Evolutionary conservation across 2,888 invertebrate species (phyloP).

Genomic region (Scotopteryx bipunctaria): DNA sequence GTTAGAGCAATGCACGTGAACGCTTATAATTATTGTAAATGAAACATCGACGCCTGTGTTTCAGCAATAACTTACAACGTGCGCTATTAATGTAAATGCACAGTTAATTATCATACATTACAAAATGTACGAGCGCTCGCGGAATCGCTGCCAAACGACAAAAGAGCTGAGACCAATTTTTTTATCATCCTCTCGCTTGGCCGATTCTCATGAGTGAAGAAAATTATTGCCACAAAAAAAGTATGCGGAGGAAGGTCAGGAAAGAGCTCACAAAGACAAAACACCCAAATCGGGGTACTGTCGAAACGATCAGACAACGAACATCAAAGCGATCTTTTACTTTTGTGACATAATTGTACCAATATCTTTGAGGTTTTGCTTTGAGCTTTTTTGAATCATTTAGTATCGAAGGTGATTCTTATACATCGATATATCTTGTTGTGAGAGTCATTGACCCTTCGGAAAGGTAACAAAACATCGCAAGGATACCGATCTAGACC

Average conservation of each 20-base stretch:
- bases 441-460: not conserved
- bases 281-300: constrained; percentile 54
- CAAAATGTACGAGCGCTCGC: constrained; percentile 18
- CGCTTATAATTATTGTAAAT: not conserved
- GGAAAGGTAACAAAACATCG: not conserved
- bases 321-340: constrained; percentile 33
- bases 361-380: constrained; percentile 32
- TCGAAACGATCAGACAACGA: constrained; percentile 48
- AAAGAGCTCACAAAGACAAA: constrained; percentile 61
- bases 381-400: constrained; percentile 31
- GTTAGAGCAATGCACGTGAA: not conserved
- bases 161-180: constrained; percentile 69
- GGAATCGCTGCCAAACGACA: constrained; percentile 50
- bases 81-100: not conserved
- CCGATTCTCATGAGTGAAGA: constrained; percentile 60
- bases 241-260: constrained; percentile 62
- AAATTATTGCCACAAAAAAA: constrained; percentile 68
- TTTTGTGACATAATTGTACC: constrained; percentile 38
- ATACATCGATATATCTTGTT: not conserved
- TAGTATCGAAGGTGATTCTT: constrained; percentile 6
- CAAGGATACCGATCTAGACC: not conserved
- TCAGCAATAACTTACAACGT: not conserved
- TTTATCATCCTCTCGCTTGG: constrained; percentile 74
- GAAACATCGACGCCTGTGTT: not conserved
- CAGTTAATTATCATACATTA: constrained; percentile 16